Base-by-base conservation (phyloP, 2,797 vertebrate genomes). In the Myotis vivesi region DNA sequence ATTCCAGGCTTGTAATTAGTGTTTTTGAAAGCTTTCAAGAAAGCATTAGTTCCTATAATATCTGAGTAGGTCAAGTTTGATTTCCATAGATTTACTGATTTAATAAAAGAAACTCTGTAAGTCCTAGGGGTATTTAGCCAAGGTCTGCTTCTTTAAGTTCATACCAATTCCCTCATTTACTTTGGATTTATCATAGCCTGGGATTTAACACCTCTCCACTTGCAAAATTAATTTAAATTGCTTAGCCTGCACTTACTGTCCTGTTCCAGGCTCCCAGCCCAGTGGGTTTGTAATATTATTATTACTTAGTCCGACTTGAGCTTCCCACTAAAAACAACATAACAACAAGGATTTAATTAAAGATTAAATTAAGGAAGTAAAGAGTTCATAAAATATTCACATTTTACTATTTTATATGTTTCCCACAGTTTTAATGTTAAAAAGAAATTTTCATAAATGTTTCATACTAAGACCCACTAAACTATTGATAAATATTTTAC, bases 201-300 rank as follows among this genome's bases (percentile, higher is more conserved):
- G 3, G 28, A 95, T 85, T 95, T 91, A 92, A 79, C 23, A 91
- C 17, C 49, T 80, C 49, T 91, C 28, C 79, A 85, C 51, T 94
- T 92, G 20, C 46, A 95, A 90, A 87, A 91, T 95, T 91, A 93
- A 96, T 96, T 95, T 92, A 92, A 97, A 94, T 94, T 96, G 69
- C 55, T 96, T 95, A 87, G 62, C 28, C 69, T 86, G 28, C 57
- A 88, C n/a, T 92, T 94, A 73, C 7, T 95, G 51, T 71, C 75
- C 28, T 72, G 12, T 85, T 62, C 44, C 33, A 81, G 82, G 51
- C 36, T 96, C 77, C 36, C 57, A 87, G n/a, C 57, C 46, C 64
- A 68, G 17, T 53, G 38, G 83, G 23, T 51, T 96, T 94, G 53
- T 25, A 71, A 94, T 95, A 84, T 80, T 94, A 49, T 80, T 80